phyloP scores from a whole-genome alignment of 1,140 invertebrate species.

The Conus betulinus region DNA sequence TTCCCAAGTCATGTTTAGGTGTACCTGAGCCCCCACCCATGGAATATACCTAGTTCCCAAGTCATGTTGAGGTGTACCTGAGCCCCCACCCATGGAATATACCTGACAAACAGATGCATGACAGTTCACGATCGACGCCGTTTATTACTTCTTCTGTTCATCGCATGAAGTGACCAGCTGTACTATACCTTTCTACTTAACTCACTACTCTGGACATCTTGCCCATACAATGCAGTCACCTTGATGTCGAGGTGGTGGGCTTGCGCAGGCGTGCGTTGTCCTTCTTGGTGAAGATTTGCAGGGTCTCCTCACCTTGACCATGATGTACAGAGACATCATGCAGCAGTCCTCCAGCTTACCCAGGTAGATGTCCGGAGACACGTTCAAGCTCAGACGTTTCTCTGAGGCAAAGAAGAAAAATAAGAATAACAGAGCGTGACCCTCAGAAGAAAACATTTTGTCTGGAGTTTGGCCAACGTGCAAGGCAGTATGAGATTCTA shows the following conservation, averaged over 20 bases:
- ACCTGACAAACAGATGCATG: too few species aligned
- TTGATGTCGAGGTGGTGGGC: constrained; percentile 90
- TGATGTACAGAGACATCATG: constrained; percentile 89
- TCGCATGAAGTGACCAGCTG: neutral
- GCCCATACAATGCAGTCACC: constrained; percentile 66
- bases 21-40: too few species aligned
- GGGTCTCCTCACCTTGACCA: constrained; percentile 88
- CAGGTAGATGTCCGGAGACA: constrained; percentile 87
- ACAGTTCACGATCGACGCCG: neutral
- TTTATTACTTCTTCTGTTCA: neutral
- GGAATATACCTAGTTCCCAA: too few species aligned
- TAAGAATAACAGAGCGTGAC: too few species aligned
- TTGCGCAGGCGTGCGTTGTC: constrained; percentile 92
- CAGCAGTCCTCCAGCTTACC: constrained; percentile 86
- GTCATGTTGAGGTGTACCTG: too few species aligned
- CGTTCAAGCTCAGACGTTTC: neutral
- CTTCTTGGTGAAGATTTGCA: constrained; percentile 91
- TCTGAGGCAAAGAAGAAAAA: too few species aligned
- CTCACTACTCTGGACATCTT: neutral
- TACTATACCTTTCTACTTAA: neutral
- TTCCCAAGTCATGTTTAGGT: too few species aligned
- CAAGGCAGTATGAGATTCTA: too few species aligned
- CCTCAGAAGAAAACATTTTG: too few species aligned
- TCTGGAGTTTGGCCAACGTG: too few species aligned
- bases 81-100: too few species aligned